Evolutionary conservation across 2,888 invertebrate species (phyloP), one percentile per base, ranked within the genome.

Genomic region (Diabrotica balteata): DNA sequence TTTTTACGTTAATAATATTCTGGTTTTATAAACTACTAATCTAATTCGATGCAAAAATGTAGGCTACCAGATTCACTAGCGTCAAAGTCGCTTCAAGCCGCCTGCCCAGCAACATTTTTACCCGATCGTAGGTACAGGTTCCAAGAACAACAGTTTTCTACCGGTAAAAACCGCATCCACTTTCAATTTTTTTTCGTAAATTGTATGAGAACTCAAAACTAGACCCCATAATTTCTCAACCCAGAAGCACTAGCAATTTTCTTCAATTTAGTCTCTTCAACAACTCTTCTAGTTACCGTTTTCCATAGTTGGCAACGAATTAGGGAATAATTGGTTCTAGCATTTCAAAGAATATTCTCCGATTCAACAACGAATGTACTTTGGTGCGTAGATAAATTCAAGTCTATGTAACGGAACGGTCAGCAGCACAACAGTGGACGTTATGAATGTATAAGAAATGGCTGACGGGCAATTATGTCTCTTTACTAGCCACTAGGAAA

Each of bases 401-500:
- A 68, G 55, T 9, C 9, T 47, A 60, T 55, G 63, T 51, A 63
- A 63, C 67, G 67, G 67, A 63, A 63, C 67, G 63, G 63, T 68
- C 67, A 68, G 60, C 42, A 59, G 9, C 32, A 51, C 60, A 61
- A 58, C 55, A 53, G 49, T 64, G 63, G 61, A 64, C 68, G 51
- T 64, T 68, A 68, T 68, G 68, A 68, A 64, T 68, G 68, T 61
- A 68, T 68, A 68, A 68, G 63, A 63, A 63, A 68, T 68, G 50
- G 2, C 45, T 57, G 59, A 59, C 22, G 45, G 51, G 50, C 60
- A 61, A 57, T 63, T 63, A 57, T 57, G 50, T 63, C 63, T 50
- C 9, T 57, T 47, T 49, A 22, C 57, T 57, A 50, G 32, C 50
- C 50, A 51, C 57, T 54, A 8, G 46, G 49, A 63, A 49, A 44